These are phyloP conservation scores for Drosophila sulfurigaster DNA, from an alignment of 1,140 invertebrate species.

Conservation along the genomic window DNA sequence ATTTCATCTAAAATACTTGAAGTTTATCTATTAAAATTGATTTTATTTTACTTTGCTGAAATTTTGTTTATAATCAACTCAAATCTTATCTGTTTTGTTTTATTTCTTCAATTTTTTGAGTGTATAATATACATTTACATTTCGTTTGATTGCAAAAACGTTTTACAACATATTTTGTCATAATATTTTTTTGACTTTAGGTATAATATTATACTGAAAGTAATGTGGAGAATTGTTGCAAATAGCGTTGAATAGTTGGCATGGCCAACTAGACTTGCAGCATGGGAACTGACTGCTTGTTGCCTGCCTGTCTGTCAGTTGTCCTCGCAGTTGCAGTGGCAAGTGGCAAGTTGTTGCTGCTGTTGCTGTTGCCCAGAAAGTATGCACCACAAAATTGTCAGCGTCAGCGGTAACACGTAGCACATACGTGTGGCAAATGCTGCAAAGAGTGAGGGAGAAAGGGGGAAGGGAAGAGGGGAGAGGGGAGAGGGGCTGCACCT, in stretches of 20 bases:
- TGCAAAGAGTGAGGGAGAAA: slow-evolving; percentile 10
- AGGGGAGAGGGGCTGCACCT: background rate
- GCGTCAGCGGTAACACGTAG: slow-evolving; percentile 68
- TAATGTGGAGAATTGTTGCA: slow-evolving; percentile 30
- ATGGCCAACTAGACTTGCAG: background rate
- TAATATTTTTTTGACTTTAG: too few species aligned
- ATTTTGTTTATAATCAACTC: too few species aligned
- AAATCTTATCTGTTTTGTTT: too few species aligned
- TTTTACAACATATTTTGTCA: too few species aligned
- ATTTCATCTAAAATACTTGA: too few species aligned
- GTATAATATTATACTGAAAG: too few species aligned
- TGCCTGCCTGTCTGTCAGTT: background rate
- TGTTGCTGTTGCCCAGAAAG: slow-evolving; percentile 11
- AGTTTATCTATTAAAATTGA: too few species aligned
- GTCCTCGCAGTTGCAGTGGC: slow-evolving; percentile 12
- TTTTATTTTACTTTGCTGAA: too few species aligned
- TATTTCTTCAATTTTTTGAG: too few species aligned
- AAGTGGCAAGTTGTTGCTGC: slow-evolving; percentile 8
- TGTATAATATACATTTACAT: too few species aligned
- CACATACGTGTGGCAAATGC: slow-evolving; percentile 71
- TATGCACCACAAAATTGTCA: slow-evolving; percentile 62
- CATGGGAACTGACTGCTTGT: slow-evolving; percentile 1
- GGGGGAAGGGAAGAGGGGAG: background rate
- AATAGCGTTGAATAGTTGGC: slow-evolving; percentile 46
- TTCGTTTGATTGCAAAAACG: too few species aligned